Percentiles rank a stretch among this genome's conserved stretches.
Evolutionary conservation across 2,113 vertebrate species (phyloP).

Genomic region (Pelodiscus sinensis): DNA sequence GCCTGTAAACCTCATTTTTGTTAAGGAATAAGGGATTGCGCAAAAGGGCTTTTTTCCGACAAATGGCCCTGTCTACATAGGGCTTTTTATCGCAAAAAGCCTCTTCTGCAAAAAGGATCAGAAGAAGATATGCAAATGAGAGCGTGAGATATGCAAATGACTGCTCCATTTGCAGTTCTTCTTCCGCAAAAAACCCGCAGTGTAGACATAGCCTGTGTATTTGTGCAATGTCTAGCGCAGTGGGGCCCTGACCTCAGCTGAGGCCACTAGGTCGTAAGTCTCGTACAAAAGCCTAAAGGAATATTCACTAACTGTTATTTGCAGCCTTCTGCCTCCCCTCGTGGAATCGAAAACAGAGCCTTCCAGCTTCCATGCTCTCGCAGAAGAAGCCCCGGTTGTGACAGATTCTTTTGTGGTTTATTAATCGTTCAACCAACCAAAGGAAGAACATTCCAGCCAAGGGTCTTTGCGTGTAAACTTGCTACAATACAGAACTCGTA

Average conservation of each 20-base stretch:
- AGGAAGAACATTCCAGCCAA: slow-evolving; percentile 24
- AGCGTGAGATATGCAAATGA: too few species aligned
- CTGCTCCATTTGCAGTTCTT: too few species aligned
- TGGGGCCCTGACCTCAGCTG: not conserved
- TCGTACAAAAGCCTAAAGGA: not conserved
- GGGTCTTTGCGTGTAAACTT: slow-evolving; percentile 35
- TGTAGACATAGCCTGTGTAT: not conserved
- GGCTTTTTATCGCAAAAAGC: too few species aligned
- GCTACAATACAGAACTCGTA: slow-evolving; percentile 41
- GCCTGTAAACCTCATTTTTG: too few species aligned
- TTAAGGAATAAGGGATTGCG: too few species aligned
- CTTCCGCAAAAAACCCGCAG: too few species aligned
- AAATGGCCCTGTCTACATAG: too few species aligned
- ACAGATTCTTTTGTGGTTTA: not conserved
- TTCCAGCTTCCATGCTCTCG: not conserved
- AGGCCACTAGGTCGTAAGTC: not conserved
- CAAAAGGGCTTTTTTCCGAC: too few species aligned
- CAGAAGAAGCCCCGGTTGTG: slow-evolving; percentile 15
- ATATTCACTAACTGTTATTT: not conserved
- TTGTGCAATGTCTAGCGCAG: not conserved
- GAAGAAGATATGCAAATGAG: too few species aligned
- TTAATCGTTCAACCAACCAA: slow-evolving; percentile 22
- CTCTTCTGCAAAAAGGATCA: too few species aligned
- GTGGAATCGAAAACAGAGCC: fast-evolving
- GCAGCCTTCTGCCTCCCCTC: not conserved